phyloP scores from a whole-genome alignment of 2,888 invertebrate species.

The Spodoptera picta region DNA sequence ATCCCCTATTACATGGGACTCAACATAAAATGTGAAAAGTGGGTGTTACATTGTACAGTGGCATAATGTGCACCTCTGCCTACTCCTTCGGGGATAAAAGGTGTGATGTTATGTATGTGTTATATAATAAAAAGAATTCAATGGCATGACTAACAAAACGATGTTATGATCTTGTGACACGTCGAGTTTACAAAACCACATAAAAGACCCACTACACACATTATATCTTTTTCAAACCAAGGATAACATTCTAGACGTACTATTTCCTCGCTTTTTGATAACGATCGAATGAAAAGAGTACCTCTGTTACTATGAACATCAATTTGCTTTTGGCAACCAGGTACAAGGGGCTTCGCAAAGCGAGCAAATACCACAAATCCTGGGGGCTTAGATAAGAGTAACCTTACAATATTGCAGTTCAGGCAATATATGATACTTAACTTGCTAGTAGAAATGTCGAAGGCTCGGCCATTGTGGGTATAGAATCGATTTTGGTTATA shows the following conservation, averaged over 20 bases:
- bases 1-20: too few species aligned
- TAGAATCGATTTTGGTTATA: conserved; percentile 4
- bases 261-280: conserved; percentile 35
- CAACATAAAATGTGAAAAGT: too few species aligned
- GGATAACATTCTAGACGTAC: conserved; percentile 6
- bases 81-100: too few species aligned
- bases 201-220: background rate
- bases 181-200: too few species aligned
- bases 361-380: conserved; percentile 57
- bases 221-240: conserved; percentile 1
- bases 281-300: conserved; percentile 47
- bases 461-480: conserved; percentile 15
- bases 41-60: too few species aligned
- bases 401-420: conserved; percentile 54
- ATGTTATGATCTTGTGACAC: too few species aligned
- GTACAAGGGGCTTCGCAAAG: conserved; percentile 45
- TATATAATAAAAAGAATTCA: too few species aligned
- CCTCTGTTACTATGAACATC: conserved; percentile 54
- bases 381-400: conserved; percentile 57
- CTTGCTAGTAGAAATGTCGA: conserved; percentile 39
- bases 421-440: conserved; percentile 56
- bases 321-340: conserved; percentile 61
- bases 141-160: too few species aligned
- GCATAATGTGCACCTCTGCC: too few species aligned
- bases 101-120: too few species aligned